These are phyloP conservation scores for Coptodon rendalli DNA, from an alignment of 2,113 vertebrate species.

Conservation along the genomic window DNA sequence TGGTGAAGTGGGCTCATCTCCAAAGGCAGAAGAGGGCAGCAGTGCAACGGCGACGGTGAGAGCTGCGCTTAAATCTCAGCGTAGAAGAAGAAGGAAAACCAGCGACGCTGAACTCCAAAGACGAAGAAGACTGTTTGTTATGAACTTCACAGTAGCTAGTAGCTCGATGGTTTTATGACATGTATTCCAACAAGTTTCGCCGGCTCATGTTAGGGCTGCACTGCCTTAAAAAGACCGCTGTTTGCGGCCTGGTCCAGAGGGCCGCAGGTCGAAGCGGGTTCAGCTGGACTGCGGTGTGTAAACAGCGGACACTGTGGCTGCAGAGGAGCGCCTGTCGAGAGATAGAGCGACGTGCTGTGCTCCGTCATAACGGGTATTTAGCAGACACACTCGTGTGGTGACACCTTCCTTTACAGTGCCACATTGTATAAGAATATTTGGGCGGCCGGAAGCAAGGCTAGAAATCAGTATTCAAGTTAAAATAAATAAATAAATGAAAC, in stretches of 20 bases:
- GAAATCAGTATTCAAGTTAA: not conserved
- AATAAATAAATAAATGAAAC: not conserved
- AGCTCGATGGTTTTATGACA: not conserved
- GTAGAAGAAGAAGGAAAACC: not conserved
- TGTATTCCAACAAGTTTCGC: slow-evolving; percentile 28
- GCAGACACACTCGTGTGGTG: not conserved
- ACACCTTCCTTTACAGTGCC: not conserved
- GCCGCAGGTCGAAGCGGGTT: not conserved
- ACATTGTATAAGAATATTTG: not conserved
- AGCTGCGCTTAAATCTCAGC: not conserved
- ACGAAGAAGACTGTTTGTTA: not conserved
- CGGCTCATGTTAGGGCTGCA: slow-evolving; percentile 18
- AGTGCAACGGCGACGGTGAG: not conserved
- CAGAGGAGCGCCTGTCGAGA: not conserved
- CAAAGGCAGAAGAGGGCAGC: not conserved
- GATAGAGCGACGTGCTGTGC: not conserved
- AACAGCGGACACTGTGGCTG: slow-evolving; percentile 29
- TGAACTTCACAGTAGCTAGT: too few relatives aligned
- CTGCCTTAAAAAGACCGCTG: not conserved
- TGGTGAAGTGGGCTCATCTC: not conserved
- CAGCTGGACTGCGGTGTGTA: slow-evolving; percentile 42
- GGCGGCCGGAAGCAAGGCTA: not conserved
- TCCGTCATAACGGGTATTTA: not conserved
- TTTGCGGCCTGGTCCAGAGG: not conserved
- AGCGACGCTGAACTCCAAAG: not conserved